Conservation (phyloP, 2,797 vertebrate species). For the Scolopax bukidnonensis region DNA sequence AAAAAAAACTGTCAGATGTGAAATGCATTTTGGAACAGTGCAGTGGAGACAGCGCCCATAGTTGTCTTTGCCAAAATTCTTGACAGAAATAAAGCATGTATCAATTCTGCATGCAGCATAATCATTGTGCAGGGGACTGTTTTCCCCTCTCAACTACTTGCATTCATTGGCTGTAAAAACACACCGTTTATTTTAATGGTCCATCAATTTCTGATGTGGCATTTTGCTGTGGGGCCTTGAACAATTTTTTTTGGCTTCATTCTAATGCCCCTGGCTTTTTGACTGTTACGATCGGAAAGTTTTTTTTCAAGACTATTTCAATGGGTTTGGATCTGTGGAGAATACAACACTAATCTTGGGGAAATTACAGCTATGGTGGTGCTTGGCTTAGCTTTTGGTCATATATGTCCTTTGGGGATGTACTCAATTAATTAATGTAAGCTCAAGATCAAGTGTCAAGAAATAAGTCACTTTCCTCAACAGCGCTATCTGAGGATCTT, state of each 20-base stretch:
- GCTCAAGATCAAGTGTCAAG: neutral
- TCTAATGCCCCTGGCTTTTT: neutral
- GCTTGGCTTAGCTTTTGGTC: neutral
- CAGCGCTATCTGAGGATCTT: neutral
- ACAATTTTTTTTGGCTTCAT: neutral
- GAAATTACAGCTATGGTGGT: neutral
- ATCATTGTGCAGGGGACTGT: neutral
- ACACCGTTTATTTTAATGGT: neutral
- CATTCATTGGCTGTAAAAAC: neutral
- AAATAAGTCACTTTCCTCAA: neutral
- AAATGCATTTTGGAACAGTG: neutral
- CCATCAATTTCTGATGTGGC: neutral
- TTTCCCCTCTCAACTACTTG: neutral
- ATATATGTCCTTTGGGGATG: fast-evolving
- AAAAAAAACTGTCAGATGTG: neutral
- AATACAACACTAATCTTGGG: neutral
- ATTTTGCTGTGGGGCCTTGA: neutral
- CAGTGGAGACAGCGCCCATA: neutral
- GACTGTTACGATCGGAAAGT: neutral
- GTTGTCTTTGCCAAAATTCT: neutral
- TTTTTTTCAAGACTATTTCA: neutral
- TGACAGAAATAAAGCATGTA: neutral
- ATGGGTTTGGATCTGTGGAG: neutral
- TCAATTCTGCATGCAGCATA: neutral
- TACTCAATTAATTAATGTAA: neutral